phyloP scores from a whole-genome alignment of 2,888 invertebrate species.

The Hypsopygia costalis region DNA sequence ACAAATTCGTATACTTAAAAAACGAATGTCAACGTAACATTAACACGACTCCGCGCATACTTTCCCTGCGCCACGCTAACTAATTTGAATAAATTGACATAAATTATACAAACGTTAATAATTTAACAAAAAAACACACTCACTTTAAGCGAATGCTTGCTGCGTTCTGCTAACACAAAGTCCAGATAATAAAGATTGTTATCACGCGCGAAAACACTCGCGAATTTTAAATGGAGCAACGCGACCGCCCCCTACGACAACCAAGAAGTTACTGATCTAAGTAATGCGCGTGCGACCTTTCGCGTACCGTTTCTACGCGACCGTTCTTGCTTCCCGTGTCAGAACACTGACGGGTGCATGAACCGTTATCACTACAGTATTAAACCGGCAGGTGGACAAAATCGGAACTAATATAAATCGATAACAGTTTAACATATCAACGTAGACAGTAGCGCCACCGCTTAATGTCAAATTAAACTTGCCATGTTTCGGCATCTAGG shows the following conservation, averaged over 20 bases:
- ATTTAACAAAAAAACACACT: slow-evolving; percentile 12
- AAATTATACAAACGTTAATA: slow-evolving; percentile 3
- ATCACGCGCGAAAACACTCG: slow-evolving; percentile 32
- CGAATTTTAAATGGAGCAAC: slow-evolving; percentile 21
- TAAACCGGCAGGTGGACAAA: too few species aligned
- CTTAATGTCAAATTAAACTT: too few species aligned
- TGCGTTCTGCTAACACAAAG: slow-evolving; percentile 24
- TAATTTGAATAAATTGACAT: slow-evolving; percentile 15
- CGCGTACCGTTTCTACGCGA: slow-evolving; percentile 22
- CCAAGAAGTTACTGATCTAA: slow-evolving; percentile 24
- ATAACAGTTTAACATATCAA: too few species aligned
- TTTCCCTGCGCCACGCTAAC: slow-evolving; percentile 15
- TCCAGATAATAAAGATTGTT: slow-evolving; percentile 15
- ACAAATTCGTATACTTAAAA: not conserved
- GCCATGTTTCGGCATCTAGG: too few species aligned
- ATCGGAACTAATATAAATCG: too few species aligned
- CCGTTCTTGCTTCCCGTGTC: slow-evolving; percentile 21
- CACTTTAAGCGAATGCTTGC: slow-evolving; percentile 15
- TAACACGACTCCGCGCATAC: slow-evolving; percentile 7
- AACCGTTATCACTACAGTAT: slow-evolving; percentile 33
- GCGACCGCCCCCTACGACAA: slow-evolving; percentile 17
- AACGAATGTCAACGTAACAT: not conserved
- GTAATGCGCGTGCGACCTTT: slow-evolving; percentile 28
- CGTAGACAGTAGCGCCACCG: too few species aligned
- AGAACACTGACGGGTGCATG: slow-evolving; percentile 34